These are phyloP conservation scores for Drosophila auraria DNA, from an alignment of 1,140 invertebrate species.

Conservation along the genomic window DNA sequence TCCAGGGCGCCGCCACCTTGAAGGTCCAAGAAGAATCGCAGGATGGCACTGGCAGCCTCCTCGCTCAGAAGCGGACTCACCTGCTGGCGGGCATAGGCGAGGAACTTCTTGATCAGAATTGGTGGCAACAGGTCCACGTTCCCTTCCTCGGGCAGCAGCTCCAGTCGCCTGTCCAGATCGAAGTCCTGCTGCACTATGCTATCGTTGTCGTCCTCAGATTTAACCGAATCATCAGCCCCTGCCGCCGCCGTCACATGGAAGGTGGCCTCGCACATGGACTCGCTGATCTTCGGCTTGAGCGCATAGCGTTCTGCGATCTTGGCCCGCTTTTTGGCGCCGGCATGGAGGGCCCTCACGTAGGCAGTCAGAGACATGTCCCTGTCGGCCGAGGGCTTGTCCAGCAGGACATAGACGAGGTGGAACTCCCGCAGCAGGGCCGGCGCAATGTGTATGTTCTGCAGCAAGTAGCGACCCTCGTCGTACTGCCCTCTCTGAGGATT, in stretches of 20 bases:
- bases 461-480: constrained; percentile 93
- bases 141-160: constrained; percentile 85
- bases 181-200: constrained; percentile 59
- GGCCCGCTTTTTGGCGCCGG: constrained; percentile 64
- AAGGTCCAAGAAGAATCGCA: constrained; percentile 94
- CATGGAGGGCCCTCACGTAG: constrained; percentile 71
- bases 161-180: constrained; percentile 87
- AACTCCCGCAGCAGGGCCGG: constrained; percentile 95
- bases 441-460: constrained; percentile 95
- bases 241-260: neutral
- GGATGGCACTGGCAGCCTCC: constrained; percentile 89
- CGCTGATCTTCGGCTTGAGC: constrained; percentile 55
- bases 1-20: constrained; percentile 75
- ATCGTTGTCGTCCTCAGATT: constrained; percentile 22
- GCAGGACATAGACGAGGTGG: constrained; percentile 95
- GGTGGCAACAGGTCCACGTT: constrained; percentile 90
- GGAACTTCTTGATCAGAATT: constrained; percentile 93
- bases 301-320: constrained; percentile 58
- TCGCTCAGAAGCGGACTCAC: constrained; percentile 92
- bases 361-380: constrained; percentile 85
- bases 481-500: constrained; percentile 96
- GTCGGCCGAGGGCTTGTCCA: constrained; percentile 92
- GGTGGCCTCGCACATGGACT: constrained; percentile 54
- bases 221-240: neutral
- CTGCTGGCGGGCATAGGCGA: constrained; percentile 95